Percentiles rank a stretch among this genome's conserved stretches.
Evolutionary conservation across 2,797 vertebrate species (phyloP).

Genomic region (Fistularia tabacaria): DNA sequence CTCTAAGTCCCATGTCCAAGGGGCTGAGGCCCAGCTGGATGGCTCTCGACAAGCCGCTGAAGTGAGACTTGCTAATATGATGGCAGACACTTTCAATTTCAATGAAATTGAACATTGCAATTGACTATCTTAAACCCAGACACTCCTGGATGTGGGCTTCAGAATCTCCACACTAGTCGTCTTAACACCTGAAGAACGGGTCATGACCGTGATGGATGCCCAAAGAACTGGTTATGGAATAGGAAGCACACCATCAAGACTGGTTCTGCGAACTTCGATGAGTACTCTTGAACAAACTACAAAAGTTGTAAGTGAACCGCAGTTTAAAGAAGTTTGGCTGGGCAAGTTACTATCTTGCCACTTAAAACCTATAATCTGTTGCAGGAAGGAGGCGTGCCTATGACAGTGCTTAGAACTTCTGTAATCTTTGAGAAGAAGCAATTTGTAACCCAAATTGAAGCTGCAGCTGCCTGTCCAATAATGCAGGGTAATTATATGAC

Average conservation of each 20-base stretch:
- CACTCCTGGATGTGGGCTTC: constrained; percentile 28
- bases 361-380: background rate
- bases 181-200: constrained; percentile 56
- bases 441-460: constrained; percentile 69
- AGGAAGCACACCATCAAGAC: constrained; percentile 61
- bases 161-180: constrained; percentile 71
- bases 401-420: constrained; percentile 71
- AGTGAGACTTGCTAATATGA: constrained; percentile 24
- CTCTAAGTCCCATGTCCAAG: constrained; percentile 5
- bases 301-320: constrained; percentile 44
- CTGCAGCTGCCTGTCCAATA: constrained; percentile 71
- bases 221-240: constrained; percentile 70
- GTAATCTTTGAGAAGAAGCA: constrained; percentile 66
- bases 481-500: constrained; percentile 34
- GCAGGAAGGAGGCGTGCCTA: constrained; percentile 69
- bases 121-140: background rate
- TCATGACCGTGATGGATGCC: constrained; percentile 61
- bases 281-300: constrained; percentile 45
- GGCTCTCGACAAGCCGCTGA: constrained; percentile 16
- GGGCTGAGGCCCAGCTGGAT: background rate
- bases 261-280: constrained; percentile 67
- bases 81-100: background rate
- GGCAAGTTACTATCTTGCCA: no score
- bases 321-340: background rate
- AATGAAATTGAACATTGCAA: background rate